Evolutionary conservation across 2,888 invertebrate species (phyloP), one percentile per base, ranked within the genome.

Genomic region (Heliconius cydno): DNA sequence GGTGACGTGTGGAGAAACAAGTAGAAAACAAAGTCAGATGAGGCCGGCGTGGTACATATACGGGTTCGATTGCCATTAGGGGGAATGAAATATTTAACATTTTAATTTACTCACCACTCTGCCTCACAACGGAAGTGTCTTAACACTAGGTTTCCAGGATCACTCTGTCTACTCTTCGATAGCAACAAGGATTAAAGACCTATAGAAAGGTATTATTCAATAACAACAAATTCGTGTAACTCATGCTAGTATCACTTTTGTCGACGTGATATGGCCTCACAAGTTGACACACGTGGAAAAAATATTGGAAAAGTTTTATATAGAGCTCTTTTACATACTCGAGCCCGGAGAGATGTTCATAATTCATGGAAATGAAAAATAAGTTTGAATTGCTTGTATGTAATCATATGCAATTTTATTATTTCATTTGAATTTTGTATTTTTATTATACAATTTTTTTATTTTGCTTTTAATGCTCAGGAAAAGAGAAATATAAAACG

Each of bases 281-380:
- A 89, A 90, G 88, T 91, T 92, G 90, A 92, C 90, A 90, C 90
- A 90, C 89, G 87, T 90, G 90, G 90, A 91, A 92, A 92, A 92
- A 92, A 93, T 93, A 94, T 93, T 92, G 91, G 90, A 89, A 92
- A 94, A 94, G 90, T 93, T 94, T 88, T 75, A 80, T 82, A 82
- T 83, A 82, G 84, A 87, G 85, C 87, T 89, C 86, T 78, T 83
- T 81, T 83, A 83, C 79, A 60, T 82, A 78, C 79, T 72, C 75
- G 75, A 38, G 60, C 76, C 57, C 75, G 78, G 30, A 57, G 28
- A 67, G 68, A 71, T 57, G 19, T 38, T 65, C 38, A 41, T 28
- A 65, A 68, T 67, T 46, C 57, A 74, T 65, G 70, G 71, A 75
- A 76, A 79, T 65, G 57, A 25, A 70, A 46, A 41, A 41, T 25